Conservation (phyloP, 2,797 vertebrate genomes). For the Enoplosus armatus region DNA sequence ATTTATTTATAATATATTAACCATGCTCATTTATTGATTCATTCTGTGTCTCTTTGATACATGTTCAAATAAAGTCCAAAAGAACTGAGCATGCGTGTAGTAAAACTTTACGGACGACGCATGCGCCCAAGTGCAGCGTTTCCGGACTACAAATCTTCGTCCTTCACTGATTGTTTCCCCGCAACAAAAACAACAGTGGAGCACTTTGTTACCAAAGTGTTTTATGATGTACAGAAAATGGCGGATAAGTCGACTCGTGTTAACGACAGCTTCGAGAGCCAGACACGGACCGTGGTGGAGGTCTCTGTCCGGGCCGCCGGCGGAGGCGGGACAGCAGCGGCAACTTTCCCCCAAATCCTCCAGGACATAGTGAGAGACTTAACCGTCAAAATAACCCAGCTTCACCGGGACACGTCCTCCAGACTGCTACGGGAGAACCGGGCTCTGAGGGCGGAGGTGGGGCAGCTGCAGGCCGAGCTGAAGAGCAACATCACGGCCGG, state of each 20-base stretch:
- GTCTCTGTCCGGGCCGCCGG: not conserved
- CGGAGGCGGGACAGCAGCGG: not conserved
- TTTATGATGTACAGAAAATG: not conserved
- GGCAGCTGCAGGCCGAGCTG: not conserved
- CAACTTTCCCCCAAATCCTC: not conserved
- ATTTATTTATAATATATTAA: too few relatives aligned
- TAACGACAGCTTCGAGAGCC: not conserved
- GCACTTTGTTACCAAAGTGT: too few relatives aligned
- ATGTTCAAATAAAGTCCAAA: too few relatives aligned
- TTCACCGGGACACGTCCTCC: not conserved
- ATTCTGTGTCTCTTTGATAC: too few relatives aligned
- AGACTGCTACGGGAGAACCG: not conserved
- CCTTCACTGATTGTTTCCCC: not conserved
- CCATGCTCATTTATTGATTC: too few relatives aligned
- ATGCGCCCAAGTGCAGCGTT: too few relatives aligned
- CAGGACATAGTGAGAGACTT: not conserved
- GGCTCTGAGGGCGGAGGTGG: not conserved
- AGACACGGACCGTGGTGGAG: not conserved
- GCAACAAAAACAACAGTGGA: too few relatives aligned
- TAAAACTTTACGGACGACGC: too few relatives aligned
- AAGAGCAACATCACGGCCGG: too few relatives aligned
- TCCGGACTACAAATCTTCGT: not conserved
- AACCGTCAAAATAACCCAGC: not conserved
- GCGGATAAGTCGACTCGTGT: not conserved
- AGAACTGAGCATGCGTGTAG: too few relatives aligned